A percentile compares a stretch with the other conserved stretches of the same genome.
These are phyloP conservation scores for Microcebus ravelobensis DNA, from an alignment of 2,113 vertebrate species.

Conservation along the genomic window DNA sequence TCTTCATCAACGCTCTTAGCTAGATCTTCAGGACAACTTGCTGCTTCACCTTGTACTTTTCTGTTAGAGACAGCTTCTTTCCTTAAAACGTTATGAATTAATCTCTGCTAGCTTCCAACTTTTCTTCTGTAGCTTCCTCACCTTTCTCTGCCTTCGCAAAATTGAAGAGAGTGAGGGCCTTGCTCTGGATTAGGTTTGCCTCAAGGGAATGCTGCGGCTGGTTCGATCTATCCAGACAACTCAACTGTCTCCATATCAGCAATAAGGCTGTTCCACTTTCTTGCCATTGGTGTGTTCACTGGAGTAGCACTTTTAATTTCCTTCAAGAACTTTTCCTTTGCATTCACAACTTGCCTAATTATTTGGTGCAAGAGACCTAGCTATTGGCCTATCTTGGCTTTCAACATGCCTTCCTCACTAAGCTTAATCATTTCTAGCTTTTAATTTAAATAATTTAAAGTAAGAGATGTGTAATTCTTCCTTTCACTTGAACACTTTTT, in stretches of 20 bases:
- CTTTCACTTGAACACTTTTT: background rate
- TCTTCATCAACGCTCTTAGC: no score
- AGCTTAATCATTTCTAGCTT: background rate
- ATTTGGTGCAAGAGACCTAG: background rate
- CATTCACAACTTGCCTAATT: background rate
- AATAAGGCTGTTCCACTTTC: background rate
- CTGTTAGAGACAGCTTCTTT: no score
- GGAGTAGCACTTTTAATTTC: background rate
- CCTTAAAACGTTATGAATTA: no score
- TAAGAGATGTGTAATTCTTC: background rate
- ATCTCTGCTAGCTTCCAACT: background rate
- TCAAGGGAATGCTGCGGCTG: background rate
- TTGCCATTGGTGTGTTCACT: background rate
- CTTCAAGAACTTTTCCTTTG: background rate
- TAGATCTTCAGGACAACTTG: no score
- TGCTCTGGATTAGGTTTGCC: background rate
- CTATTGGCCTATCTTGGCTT: background rate
- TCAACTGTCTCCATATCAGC: background rate
- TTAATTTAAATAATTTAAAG: background rate
- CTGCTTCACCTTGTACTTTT: no score
- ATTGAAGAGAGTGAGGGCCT: background rate
- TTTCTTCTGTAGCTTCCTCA: background rate
- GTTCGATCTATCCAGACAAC: background rate
- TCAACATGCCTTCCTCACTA: background rate
- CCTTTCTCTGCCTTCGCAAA: background rate